Evolutionary conservation across 2,113 vertebrate genomes (phyloP), one percentile per base, ranked within the genome.

Genomic region (Vidua chalybeata): DNA sequence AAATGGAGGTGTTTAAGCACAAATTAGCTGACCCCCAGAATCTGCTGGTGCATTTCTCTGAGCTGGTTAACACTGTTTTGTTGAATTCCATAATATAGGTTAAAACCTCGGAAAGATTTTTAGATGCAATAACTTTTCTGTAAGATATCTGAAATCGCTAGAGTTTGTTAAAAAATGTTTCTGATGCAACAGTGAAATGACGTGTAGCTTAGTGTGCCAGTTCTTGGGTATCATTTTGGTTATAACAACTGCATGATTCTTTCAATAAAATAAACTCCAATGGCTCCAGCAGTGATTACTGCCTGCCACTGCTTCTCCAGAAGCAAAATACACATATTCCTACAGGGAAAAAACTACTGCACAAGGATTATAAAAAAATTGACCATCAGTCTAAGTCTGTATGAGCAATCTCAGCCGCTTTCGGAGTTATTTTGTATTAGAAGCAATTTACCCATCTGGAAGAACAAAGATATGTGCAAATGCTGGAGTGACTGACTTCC

Each of bases 361-460:
- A 63, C 31, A n/a, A 71, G 69, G 88, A 90, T 64, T 92, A 55
- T 55, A 87, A 85, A 93, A 93, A 92, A 90, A 68, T 15, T 92
- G 86, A 94, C 93, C 83, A 84, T 94, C 73, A 52, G 35, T 89
- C 76, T 68, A 59, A 56, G 76, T 59, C 63, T 89, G 48, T 81
- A 45, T 68, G 69, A 95, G 86, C 76, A 92, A 95, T 93, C 84
- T 72, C 58, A 89, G 93, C 69, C 33, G 4, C 80, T 94, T 94
- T 88, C 1, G n/a, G 37, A 86, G 46, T 92, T 90, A 95, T 92
- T 95, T 95, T 89, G 86, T 97, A 94, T 94, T 87, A 90, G 83
- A 55, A 81, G 80, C 80, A 86, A 84, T 94, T 92, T 92, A 93
- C 94, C 83, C 95, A 96, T 95, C 91, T 95, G 93, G 94, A 90